Evolutionary conservation across 2,113 vertebrate genomes (phyloP), one percentile per base, ranked within the genome.

Genomic region (Lates calcarifer): DNA sequence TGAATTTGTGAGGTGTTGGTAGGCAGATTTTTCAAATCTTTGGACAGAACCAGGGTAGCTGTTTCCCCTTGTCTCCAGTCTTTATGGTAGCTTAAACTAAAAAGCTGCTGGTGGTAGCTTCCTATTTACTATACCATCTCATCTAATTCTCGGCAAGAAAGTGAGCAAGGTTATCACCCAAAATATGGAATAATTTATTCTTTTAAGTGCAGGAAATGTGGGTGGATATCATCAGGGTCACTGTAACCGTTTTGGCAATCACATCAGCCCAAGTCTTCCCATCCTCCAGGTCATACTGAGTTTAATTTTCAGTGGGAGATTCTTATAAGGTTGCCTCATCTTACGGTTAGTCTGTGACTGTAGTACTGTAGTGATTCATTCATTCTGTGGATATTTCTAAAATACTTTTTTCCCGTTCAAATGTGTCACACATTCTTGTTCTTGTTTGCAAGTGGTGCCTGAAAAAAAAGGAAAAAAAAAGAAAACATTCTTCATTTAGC

Each of bases 381-480:
- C 65, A 71, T 49, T 37, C 28, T 58, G 43, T 33, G 17, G 17
- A 20, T 55, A 37, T 31, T 35, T 64, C 29, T 53, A 29, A 85
- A 80, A 72, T 51, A 37, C 17, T 11, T 31, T 9, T 26, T 35
- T 47, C 49, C 60, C 69, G 49, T 69, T 75, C 5, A 87, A 70
- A 79, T 66, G 41, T 28, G 15, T 65, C 47, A 14, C n/a, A 29
- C 41, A 43, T 75, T 67, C 41, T 45, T 70, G 64, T 64, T 41
- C 70, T 70, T 67, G 51, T 84, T 87, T 75, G 43, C n/a, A 53
- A 47, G 7, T 26, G 63, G 73, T 12, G n/a, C 41, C 49, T 71
- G 57, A 74, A 57, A 0, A 13, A 33, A 47, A 80, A 66, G 63
- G 41, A 67, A 82, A 75, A n/a, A 68, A 53, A 49, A 57, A 53